Evolutionary conservation across 2,888 invertebrate genomes (phyloP).

Genomic region (Tortrix viridana): DNA sequence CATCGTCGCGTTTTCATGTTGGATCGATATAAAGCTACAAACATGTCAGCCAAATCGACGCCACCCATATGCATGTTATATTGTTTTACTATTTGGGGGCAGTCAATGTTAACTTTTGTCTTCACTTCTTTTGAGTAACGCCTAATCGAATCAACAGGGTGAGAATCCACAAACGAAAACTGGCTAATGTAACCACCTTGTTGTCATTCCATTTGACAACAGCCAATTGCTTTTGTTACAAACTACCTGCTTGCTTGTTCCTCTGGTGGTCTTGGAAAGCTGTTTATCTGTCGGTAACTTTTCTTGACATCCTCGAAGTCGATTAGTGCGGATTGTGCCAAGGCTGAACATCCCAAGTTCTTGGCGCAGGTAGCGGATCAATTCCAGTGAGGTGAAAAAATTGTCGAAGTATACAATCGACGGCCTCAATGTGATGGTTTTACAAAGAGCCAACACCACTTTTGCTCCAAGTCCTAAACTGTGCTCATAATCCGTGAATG

Average conservation of each 20-base stretch:
- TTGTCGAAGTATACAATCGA: constrained; percentile 36
- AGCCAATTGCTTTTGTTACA: constrained; percentile 36
- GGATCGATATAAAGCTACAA: constrained; percentile 1
- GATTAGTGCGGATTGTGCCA: constrained; percentile 35
- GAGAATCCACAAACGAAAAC: constrained; percentile 2
- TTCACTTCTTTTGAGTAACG: constrained; percentile 7
- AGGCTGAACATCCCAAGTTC: constrained; percentile 37
- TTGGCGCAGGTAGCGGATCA: constrained; percentile 33
- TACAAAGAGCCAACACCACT: constrained; percentile 29
- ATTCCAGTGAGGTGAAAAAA: constrained; percentile 36
- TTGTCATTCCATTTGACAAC: constrained; percentile 33
- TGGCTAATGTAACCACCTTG: constrained; percentile 16
- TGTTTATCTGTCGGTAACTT: constrained; percentile 24
- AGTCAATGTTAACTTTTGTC: background rate
- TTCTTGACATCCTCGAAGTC: constrained; percentile 37
- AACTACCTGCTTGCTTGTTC: constrained; percentile 26
- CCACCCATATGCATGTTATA: constrained; percentile 1
- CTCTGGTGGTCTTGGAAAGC: constrained; percentile 23
- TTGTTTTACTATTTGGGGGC: constrained; percentile 1
- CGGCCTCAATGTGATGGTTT: constrained; percentile 22
- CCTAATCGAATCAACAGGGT: constrained; percentile 3
- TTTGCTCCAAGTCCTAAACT: constrained; percentile 27
- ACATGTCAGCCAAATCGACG: constrained; percentile 2
- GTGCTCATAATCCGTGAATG: constrained; percentile 28
- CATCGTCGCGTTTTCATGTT: background rate